Evolutionary conservation across 2,888 invertebrate species (phyloP).

Genomic region (Tribolium freemani): DNA sequence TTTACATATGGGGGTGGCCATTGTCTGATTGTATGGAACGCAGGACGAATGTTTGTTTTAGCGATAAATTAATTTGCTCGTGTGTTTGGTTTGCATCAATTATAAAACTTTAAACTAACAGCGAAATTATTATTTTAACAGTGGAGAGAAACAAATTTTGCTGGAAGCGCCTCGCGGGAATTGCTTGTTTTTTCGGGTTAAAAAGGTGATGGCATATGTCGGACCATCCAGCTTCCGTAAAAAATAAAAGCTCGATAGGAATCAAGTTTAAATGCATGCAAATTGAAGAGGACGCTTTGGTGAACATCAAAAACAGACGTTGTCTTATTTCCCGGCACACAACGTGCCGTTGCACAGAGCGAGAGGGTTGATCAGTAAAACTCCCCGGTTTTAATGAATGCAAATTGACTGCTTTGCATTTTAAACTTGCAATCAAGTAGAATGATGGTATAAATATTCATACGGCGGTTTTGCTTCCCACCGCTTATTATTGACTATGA

Average conservation of each 20-base stretch:
- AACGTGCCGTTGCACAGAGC: slow-evolving; percentile 25
- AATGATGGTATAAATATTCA: slow-evolving; percentile 67
- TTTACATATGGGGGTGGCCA: not conserved
- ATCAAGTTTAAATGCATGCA: slow-evolving; percentile 53
- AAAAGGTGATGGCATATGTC: not conserved
- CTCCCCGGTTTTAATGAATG: slow-evolving; percentile 62
- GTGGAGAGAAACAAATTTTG: no score
- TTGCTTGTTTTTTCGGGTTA: not conserved
- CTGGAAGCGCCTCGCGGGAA: no score
- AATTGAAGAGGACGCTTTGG: slow-evolving; percentile 51
- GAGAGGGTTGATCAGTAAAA: slow-evolving; percentile 44
- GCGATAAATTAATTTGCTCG: slow-evolving; percentile 25
- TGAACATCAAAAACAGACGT: slow-evolving; percentile 53
- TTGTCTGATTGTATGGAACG: not conserved
- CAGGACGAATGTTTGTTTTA: slow-evolving; percentile 12
- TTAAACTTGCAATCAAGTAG: slow-evolving; percentile 67
- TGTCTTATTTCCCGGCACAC: slow-evolving; percentile 31
- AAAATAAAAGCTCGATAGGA: slow-evolving; percentile 44
- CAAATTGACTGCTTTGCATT: slow-evolving; percentile 68
- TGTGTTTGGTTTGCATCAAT: slow-evolving; percentile 23
- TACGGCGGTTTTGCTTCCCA: slow-evolving; percentile 48
- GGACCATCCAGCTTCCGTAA: not conserved
- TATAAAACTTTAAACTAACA: slow-evolving; percentile 9
- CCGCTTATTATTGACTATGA: slow-evolving; percentile 32
- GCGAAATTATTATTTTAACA: not conserved